Conservation (phyloP, 2,113 vertebrate genomes). For the Amazona guildingii region DNA sequence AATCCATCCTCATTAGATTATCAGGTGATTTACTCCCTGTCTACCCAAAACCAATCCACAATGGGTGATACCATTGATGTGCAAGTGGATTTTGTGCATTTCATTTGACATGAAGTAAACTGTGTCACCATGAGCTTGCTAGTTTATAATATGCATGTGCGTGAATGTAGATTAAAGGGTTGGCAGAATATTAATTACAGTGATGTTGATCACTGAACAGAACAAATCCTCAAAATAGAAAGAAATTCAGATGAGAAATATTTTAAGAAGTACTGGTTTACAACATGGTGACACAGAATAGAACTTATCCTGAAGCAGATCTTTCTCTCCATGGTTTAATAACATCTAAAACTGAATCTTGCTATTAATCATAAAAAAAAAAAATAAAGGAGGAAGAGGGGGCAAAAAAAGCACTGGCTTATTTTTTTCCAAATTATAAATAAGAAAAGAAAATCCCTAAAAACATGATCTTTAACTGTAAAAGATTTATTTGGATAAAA, state of each 20-base stretch:
- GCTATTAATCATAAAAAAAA: neutral
- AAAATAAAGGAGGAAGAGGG: fast-evolving
- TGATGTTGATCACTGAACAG: neutral
- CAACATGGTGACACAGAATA: neutral
- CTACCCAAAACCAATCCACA: neutral
- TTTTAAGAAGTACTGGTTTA: neutral
- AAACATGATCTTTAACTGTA: neutral
- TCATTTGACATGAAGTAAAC: neutral
- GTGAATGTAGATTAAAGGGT: neutral
- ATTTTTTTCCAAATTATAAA: fast-evolving
- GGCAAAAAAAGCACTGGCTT: neutral
- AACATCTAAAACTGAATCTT: neutral
- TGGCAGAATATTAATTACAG: neutral
- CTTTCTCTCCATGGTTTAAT: neutral
- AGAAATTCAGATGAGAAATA: neutral
- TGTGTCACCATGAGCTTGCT: neutral
- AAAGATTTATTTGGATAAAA: neutral
- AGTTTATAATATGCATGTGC: neutral
- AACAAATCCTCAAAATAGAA: neutral
- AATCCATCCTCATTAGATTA: conserved; percentile 44
- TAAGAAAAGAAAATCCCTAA: fast-evolving
- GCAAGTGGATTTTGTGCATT: neutral
- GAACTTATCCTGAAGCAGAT: neutral
- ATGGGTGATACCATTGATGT: conserved; percentile 11
- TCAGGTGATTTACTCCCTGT: conserved; percentile 26